Conservation (phyloP, 2,888 invertebrate species). For the Pterostichus madidus region DNA sequence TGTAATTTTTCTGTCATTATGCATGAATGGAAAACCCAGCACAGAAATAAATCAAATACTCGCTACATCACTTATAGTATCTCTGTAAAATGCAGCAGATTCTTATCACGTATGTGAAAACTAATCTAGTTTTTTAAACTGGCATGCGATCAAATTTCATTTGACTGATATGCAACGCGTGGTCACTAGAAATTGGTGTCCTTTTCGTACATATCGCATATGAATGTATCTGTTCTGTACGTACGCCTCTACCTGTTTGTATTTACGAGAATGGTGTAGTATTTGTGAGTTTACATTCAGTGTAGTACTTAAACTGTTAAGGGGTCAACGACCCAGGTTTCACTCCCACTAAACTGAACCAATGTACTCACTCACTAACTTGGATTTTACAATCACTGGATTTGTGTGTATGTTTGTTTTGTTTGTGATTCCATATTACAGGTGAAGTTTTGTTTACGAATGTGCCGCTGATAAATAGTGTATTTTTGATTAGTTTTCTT, state of each 20-base stretch:
- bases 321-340: constrained; percentile 49
- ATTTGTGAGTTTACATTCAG: constrained; percentile 38
- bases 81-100: background rate
- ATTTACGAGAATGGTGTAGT: constrained; percentile 30
- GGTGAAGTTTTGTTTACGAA: constrained; percentile 11
- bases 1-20: too few species aligned
- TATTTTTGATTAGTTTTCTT: background rate
- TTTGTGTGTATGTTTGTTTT: background rate
- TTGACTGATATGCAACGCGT: background rate
- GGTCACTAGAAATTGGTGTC: background rate
- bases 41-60: background rate
- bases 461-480: background rate
- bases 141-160: background rate
- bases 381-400: constrained; percentile 30
- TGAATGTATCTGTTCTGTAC: background rate
- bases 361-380: background rate
- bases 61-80: background rate
- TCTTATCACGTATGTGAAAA: background rate
- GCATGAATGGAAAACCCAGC: too few species aligned
- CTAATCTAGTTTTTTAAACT: background rate
- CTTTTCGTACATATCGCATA: background rate
- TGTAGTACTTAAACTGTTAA: constrained; percentile 44
- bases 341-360: constrained; percentile 50
- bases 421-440: background rate
- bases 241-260: constrained; percentile 17